Conservation (phyloP, 2,888 invertebrate species). For the Papilio demoleus region DNA sequence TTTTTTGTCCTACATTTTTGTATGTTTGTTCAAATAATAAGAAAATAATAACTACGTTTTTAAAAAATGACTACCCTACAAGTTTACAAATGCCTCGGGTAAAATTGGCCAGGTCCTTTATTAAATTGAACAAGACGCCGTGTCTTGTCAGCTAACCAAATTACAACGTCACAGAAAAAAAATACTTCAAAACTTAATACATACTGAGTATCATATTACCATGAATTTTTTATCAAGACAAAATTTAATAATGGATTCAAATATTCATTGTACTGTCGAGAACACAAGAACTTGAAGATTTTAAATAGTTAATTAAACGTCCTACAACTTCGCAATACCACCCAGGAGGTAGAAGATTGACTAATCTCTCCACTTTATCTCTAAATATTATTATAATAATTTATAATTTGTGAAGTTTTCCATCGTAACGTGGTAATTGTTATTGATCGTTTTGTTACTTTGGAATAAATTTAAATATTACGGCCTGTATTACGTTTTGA, state of each 20-base stretch:
- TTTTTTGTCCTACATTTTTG: too few species aligned
- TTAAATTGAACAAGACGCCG: conserved; percentile 65
- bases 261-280: conserved; percentile 10
- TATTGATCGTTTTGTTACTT: too few species aligned
- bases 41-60: conserved; percentile 27
- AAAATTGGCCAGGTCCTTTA: conserved; percentile 69
- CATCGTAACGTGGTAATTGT: too few species aligned
- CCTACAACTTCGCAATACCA: too few species aligned
- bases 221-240: conserved; percentile 16
- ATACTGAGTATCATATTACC: conserved; percentile 29
- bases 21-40: too few species aligned
- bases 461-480: too few species aligned
- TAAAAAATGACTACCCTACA: conserved; percentile 35
- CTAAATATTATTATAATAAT: too few species aligned
- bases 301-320: too few species aligned
- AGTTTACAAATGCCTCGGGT: conserved; percentile 52
- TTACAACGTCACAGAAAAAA: conserved; percentile 34
- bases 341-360: too few species aligned
- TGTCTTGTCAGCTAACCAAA: conserved; percentile 55
- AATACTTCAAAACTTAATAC: conserved; percentile 34
- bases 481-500: too few species aligned
- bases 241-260: conserved; percentile 15
- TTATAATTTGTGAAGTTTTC: too few species aligned
- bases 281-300: neutral
- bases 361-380: too few species aligned